Evolutionary conservation across 2,797 vertebrate species (phyloP).

Genomic region (Lepidocolaptes lacrymiger): DNA sequence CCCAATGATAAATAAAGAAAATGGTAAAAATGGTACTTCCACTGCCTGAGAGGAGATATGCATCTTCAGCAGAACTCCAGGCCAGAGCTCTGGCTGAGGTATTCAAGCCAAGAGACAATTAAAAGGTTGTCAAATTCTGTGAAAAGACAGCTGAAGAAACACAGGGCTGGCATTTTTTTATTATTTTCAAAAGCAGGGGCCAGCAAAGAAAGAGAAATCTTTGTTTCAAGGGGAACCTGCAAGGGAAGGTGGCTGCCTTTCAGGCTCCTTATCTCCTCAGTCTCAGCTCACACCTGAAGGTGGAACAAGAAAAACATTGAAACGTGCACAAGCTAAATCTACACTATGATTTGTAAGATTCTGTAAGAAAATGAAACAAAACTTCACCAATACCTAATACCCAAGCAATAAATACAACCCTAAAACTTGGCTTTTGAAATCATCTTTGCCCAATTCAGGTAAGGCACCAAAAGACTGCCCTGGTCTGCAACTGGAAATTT

Average conservation of each 20-base stretch:
- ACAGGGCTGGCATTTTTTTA: not conserved
- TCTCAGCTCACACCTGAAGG: not conserved
- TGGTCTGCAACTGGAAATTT: not conserved
- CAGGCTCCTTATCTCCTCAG: not conserved
- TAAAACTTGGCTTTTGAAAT: not conserved
- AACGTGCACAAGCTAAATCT: not conserved
- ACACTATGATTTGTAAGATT: not conserved
- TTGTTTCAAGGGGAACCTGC: fast-evolving
- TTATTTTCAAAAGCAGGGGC: not conserved
- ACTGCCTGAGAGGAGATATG: not conserved
- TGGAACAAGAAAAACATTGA: not conserved
- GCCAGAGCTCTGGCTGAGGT: not conserved
- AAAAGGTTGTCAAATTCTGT: not conserved
- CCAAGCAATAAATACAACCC: not conserved
- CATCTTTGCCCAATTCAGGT: not conserved
- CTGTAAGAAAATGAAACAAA: not conserved
- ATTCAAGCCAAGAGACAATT: not conserved
- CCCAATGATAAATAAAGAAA: not conserved
- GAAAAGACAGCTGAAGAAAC: not conserved
- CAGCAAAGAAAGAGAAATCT: not conserved
- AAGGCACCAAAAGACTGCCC: not conserved
- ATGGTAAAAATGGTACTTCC: not conserved
- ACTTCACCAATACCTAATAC: not conserved
- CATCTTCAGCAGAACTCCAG: not conserved
- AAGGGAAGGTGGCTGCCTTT: not conserved